Base-by-base conservation (phyloP, 92 coral and sea anemone genomes). In the Porites evermanni region DNA sequence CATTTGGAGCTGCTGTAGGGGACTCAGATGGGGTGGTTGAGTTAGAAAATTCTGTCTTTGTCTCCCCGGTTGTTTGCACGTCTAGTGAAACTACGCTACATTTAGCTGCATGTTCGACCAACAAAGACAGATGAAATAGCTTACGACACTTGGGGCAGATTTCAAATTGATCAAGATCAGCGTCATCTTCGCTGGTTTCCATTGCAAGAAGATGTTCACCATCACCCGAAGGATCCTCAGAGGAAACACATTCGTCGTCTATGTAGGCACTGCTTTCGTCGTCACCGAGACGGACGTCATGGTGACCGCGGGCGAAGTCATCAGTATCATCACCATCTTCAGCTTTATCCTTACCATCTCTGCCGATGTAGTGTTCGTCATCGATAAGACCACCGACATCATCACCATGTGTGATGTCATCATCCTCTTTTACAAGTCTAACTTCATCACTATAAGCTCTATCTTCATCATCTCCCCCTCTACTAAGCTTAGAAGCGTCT, bases 101-200 rank as follows among this genome's bases (percentile, higher is more conserved):
- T 14, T 63, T 56, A 2, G 83, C 76, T 24, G 78, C 90, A 87
- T 87, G 90, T 64, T 67, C 65, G 32, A 87, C 51, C 69, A 87
- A 83, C 68, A 50, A 56, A 2, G 86, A 72, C 56, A 87, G 53
- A 23, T 63, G 86, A 51, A 87, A 87, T 2, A 71, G 74, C 70
- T 71, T 77, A 51, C 66, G 61, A 53, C 90, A 87, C 50, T 79
- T 61, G 3, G 90, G 90, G 29, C 90, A 87, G 4, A 79, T 26
- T 64, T 87, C 86, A 71, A 52, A 79, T 51, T 80, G 86, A 26
- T 80, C 86, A 53, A 63, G 66, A 51, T 32, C 74, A 26, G 38
- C 24, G 74, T 47, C 64, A 17, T 6, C 84, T 8, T 52, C 51
- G 26, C 74, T 23, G 21, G 54, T 53, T 79, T 52, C 65, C 64